Conservation (phyloP, 2,113 vertebrate genomes). For the Chaetura pelagica region DNA sequence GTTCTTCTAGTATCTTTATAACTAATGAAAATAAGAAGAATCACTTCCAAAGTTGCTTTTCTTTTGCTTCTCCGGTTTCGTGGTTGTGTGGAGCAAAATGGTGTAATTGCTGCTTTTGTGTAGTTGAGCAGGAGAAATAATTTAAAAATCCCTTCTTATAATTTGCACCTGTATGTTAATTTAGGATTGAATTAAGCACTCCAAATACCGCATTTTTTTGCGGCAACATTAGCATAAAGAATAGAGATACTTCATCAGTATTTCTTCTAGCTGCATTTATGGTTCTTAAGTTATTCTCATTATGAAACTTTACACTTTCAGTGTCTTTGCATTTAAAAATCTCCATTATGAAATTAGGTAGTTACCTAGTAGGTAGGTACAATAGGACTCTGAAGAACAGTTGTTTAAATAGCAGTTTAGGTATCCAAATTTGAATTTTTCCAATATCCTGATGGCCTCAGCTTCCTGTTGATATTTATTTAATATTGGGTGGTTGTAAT, state of each 20-base stretch:
- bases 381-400: background rate
- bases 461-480: background rate
- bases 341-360: background rate
- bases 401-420: background rate
- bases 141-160: background rate
- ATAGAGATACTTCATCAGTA: background rate
- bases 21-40: background rate
- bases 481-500: background rate
- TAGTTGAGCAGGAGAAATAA: background rate
- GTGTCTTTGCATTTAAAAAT: background rate
- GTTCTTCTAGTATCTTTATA: background rate
- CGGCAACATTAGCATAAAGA: background rate
- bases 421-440: background rate
- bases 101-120: background rate
- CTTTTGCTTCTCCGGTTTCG: background rate
- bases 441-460: background rate
- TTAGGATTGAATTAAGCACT: background rate
- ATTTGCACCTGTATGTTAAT: background rate
- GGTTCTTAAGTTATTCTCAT: background rate
- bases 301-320: background rate
- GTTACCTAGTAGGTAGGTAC: fast-evolving
- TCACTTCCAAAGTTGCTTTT: background rate
- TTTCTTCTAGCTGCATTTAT: background rate
- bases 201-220: background rate
- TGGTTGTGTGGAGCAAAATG: background rate